Base-by-base conservation (phyloP, 2,888 invertebrate genomes). In the Pandemis cinnamomeana region DNA sequence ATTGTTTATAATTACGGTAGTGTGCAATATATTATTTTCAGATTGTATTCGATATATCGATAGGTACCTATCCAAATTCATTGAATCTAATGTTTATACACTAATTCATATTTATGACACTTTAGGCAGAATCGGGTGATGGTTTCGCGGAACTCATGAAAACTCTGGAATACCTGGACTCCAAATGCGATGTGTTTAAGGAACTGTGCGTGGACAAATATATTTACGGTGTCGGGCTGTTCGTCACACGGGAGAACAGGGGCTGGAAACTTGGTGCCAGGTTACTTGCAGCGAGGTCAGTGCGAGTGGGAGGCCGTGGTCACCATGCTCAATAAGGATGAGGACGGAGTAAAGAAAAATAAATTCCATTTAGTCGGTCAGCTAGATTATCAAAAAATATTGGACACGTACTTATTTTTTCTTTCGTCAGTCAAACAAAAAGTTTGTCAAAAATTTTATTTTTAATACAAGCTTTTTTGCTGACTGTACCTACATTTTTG, bases 221-320 rank as follows among this genome's bases (percentile, higher is more conserved):
- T 27, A 13, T 77, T 55, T 48, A 72, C 42, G 77, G 77, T 11
- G 58, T 74, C 2, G 77, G 77, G 6, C 64, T 77, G 51, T n/a
- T 77, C 7, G 76, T 77, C n/a, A 68, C 70, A 15, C 42, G 74
- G 11, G 70, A 77, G n/a, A 63, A 62, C 36, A 63, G 77, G 55
- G 77, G 77, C 0, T 13, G 20, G 10, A 71, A 71, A n/a, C 58
- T 77, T 8, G 77, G 74, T 6, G 61, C 55, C 4, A 77, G 63
- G 62, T 10, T 77, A 62, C 48, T 77, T 41, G 53, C 53, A 11
- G 76, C 74, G 5, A 76, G 77, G 77, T 77, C 7, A 64, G 66
- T 48, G 10, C 27, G 11, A 11, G 55, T 8, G 7, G 51, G n/a
- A n/a, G 15, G 2, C 15, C 7, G 15, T 20, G 15, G 7, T n/a